A percentile compares a stretch with the other conserved stretches of the same genome.
Conservation (phyloP, 2,797 vertebrate species). For the Poeciliopsis turneri region DNA sequence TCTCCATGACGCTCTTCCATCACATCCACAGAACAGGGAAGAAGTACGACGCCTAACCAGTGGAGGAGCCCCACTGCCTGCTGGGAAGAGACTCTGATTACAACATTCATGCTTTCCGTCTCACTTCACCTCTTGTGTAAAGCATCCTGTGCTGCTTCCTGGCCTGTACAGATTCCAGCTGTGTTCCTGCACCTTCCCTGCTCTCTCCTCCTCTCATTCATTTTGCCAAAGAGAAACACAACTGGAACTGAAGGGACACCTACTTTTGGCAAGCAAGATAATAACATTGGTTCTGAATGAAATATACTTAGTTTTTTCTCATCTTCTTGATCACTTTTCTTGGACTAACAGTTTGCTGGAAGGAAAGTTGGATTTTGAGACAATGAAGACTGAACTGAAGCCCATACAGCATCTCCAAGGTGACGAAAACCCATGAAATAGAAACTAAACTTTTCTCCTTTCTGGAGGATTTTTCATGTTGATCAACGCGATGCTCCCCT, state of each 20-base stretch:
- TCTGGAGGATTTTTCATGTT: slow-evolving; percentile 46
- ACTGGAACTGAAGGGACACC: slow-evolving; percentile 69
- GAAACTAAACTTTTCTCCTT: slow-evolving; percentile 49
- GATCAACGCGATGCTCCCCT: slow-evolving; percentile 39
- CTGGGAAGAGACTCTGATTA: slow-evolving; percentile 76
- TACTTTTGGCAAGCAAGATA: slow-evolving; percentile 64
- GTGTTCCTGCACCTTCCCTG: slow-evolving; percentile 55
- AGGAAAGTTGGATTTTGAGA: slow-evolving; percentile 54
- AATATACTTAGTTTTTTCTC: slow-evolving; percentile 43
- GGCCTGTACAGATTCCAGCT: slow-evolving; percentile 75
- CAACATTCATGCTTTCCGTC: slow-evolving; percentile 37
- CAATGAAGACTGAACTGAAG: slow-evolving; percentile 75
- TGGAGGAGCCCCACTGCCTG: slow-evolving; percentile 58
- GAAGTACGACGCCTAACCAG: slow-evolving; percentile 92
- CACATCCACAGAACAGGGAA: slow-evolving; percentile 98
- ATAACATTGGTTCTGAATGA: slow-evolving; percentile 60
- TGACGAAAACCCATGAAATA: slow-evolving; percentile 61
- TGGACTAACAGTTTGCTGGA: slow-evolving; percentile 76
- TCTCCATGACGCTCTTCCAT: slow-evolving; percentile 98
- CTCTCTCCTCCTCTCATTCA: slow-evolving; percentile 76
- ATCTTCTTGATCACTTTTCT: slow-evolving; percentile 20
- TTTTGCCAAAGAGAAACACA: slow-evolving; percentile 84
- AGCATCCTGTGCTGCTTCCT: slow-evolving; percentile 33
- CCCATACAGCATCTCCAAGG: slow-evolving; percentile 51
- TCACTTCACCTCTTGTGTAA: slow-evolving; percentile 54